Percentiles rank a stretch among this genome's conserved stretches.
phyloP scores from a whole-genome alignment of 2,113 vertebrate genomes.

The Elgaria multicarinata region DNA sequence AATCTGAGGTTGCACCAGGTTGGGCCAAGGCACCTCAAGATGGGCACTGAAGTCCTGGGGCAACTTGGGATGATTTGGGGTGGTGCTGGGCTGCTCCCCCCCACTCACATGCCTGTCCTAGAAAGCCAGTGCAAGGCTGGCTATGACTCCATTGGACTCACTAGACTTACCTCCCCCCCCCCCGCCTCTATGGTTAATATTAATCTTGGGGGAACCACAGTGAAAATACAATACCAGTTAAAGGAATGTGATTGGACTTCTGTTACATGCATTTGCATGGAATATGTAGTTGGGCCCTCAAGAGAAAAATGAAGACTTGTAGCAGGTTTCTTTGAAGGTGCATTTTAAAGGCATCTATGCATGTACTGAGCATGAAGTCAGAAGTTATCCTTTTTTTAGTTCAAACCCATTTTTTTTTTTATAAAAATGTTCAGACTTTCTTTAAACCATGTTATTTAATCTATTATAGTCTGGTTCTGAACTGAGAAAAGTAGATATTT shows the following conservation, averaged over 20 bases:
- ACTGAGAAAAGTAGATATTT: not conserved
- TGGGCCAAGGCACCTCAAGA: too few relatives aligned
- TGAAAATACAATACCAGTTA: not conserved
- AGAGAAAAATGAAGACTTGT: not conserved
- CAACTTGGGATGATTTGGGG: too few relatives aligned
- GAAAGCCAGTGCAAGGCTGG: too few relatives aligned
- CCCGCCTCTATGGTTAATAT: not conserved
- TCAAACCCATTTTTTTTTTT: conserved; percentile 19
- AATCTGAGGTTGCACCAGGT: too few relatives aligned
- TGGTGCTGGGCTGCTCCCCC: too few relatives aligned
- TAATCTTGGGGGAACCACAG: not conserved
- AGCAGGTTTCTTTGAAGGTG: conserved; percentile 3
- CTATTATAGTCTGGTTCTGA: conserved; percentile 8
- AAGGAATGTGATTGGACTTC: not conserved
- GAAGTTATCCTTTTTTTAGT: not conserved
- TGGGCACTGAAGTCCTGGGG: too few relatives aligned
- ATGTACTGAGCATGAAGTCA: not conserved
- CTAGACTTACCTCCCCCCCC: too few relatives aligned
- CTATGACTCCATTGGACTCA: too few relatives aligned
- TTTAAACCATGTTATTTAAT: not conserved
- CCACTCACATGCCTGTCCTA: too few relatives aligned
- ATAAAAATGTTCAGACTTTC: conserved; percentile 5
- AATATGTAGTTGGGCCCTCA: not conserved
- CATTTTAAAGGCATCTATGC: not conserved
- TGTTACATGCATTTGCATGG: not conserved